Conservation (phyloP, 92 coral and sea anemone genomes). For the Montipora capitata region DNA sequence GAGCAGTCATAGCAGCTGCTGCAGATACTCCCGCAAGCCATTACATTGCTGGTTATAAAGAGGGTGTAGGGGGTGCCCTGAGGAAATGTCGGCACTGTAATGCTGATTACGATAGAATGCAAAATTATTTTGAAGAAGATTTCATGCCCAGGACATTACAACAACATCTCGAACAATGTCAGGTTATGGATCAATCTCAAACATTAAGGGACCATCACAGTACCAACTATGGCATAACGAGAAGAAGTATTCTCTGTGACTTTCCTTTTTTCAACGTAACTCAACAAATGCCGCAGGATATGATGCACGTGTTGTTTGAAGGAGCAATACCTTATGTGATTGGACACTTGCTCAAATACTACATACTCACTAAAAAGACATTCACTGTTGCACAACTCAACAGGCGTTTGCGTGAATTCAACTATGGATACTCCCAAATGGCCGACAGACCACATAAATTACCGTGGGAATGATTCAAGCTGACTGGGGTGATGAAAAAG, state of each 20-base stretch:
- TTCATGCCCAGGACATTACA: slow-evolving; percentile 59
- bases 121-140: slow-evolving; percentile 54
- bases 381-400: slow-evolving; percentile 47
- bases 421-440: slow-evolving; percentile 44
- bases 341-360: slow-evolving; percentile 30
- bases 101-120: slow-evolving; percentile 65
- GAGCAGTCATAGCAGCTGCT: slow-evolving; percentile 39
- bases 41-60: slow-evolving; percentile 49
- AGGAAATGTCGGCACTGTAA: slow-evolving; percentile 73
- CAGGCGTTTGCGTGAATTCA: slow-evolving; percentile 30
- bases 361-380: slow-evolving; percentile 37
- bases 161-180: slow-evolving; percentile 38
- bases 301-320: slow-evolving; percentile 75
- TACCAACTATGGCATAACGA: slow-evolving; percentile 59
- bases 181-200: slow-evolving; percentile 46
- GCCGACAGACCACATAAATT: slow-evolving; percentile 41
- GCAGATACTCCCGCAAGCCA: slow-evolving; percentile 70
- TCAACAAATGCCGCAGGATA: slow-evolving; percentile 75
- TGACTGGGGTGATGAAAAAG: slow-evolving; percentile 47
- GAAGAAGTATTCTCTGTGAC: slow-evolving; percentile 53
- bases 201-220: slow-evolving; percentile 32
- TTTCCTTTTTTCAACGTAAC: slow-evolving; percentile 61
- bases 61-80: slow-evolving; percentile 69
- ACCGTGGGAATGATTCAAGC: slow-evolving; percentile 15
- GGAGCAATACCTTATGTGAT: slow-evolving; percentile 64